These are phyloP conservation scores for Drosophila multiciliata DNA, from an alignment of 2,888 invertebrate genomes.

Conservation along the genomic window DNA sequence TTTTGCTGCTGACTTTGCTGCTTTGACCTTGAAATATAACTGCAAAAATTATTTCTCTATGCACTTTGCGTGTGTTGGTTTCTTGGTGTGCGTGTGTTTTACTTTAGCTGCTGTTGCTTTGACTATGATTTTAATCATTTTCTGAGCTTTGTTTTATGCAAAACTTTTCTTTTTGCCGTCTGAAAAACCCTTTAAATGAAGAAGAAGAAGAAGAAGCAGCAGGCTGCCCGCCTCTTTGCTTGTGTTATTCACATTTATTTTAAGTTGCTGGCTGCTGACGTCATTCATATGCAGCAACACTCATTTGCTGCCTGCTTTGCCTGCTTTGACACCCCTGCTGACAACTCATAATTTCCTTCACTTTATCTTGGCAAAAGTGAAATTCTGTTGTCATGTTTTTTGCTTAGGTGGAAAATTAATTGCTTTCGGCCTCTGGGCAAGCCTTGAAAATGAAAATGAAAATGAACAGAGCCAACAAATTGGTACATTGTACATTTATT, in stretches of 20 bases:
- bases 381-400: slow-evolving; percentile 56
- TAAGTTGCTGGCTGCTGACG: slow-evolving; percentile 58
- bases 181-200: slow-evolving; percentile 39
- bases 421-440: slow-evolving; percentile 48
- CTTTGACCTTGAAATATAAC: slow-evolving; percentile 76
- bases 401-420: slow-evolving; percentile 64
- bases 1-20: slow-evolving; percentile 69
- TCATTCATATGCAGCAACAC: slow-evolving; percentile 59
- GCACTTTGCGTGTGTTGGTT: slow-evolving; percentile 46
- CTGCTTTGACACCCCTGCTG: slow-evolving; percentile 49
- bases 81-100: slow-evolving; percentile 27
- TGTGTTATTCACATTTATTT: slow-evolving; percentile 38
- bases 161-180: slow-evolving; percentile 44
- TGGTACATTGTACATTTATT: slow-evolving; percentile 10
- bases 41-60: slow-evolving; percentile 63
- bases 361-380: slow-evolving; percentile 20
- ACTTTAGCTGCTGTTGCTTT: slow-evolving; percentile 51
- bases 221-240: slow-evolving; percentile 12
- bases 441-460: slow-evolving; percentile 18
- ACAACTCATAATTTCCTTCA: slow-evolving; percentile 51
- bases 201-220: neutral
- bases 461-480: slow-evolving; percentile 17
- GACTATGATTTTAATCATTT: slow-evolving; percentile 54
- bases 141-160: slow-evolving; percentile 48
- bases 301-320: slow-evolving; percentile 33